phyloP scores from a whole-genome alignment of 2,888 invertebrate species.

The Rhagonycha fulva region DNA sequence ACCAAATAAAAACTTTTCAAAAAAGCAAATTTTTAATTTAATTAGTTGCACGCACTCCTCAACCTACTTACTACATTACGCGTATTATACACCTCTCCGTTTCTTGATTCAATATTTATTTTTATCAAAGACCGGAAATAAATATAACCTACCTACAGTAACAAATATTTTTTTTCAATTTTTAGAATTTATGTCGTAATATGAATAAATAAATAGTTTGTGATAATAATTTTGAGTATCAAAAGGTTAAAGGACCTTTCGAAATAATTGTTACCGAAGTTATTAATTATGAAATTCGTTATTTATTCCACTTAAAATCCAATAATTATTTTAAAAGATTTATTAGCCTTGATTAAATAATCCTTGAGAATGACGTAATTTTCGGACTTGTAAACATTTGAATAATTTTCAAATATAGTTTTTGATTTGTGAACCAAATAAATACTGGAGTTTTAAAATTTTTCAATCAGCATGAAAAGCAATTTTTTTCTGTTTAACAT shows the following conservation, averaged over 20 bases:
- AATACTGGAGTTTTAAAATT: neutral
- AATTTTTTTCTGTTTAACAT: neutral
- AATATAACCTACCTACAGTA: neutral
- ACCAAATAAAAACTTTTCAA: neutral
- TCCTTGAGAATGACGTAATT: neutral
- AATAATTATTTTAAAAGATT: neutral
- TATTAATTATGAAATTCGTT: neutral
- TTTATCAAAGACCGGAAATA: neutral
- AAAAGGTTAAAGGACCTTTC: neutral
- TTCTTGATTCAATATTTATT: neutral
- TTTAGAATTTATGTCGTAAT: neutral
- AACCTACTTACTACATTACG: neutral
- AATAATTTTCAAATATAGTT: too few species aligned
- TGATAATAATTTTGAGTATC: neutral
- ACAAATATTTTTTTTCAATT: neutral
- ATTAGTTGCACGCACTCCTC: neutral
- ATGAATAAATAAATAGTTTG: neutral
- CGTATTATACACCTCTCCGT: neutral
- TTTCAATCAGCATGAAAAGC: neutral
- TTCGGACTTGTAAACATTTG: neutral
- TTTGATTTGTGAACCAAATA: too few species aligned
- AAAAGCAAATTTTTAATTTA: neutral
- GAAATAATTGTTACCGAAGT: neutral
- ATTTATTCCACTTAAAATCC: neutral
- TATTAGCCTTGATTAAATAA: neutral